These are phyloP conservation scores for Callyntrura guangdongensis DNA, from an alignment of 2,888 invertebrate genomes.

Conservation along the genomic window DNA sequence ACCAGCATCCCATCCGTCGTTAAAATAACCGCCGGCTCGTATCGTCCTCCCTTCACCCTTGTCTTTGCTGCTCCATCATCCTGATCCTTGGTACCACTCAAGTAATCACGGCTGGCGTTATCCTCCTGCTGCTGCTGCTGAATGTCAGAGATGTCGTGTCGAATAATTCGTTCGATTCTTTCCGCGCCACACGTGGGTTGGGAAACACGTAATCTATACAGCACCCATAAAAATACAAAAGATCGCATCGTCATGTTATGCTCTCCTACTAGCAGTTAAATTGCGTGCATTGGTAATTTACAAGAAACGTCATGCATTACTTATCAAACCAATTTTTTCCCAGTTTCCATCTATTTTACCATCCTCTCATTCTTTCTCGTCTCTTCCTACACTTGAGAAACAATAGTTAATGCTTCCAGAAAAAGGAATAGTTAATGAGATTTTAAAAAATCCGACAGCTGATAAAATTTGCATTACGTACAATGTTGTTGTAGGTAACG, in stretches of 20 bases:
- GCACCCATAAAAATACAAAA: neutral
- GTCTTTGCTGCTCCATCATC: slow-evolving; percentile 1
- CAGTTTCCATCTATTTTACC: too few species aligned
- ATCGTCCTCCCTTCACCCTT: slow-evolving; percentile 45
- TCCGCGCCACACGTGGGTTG: slow-evolving; percentile 81
- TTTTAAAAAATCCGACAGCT: slow-evolving; percentile 21
- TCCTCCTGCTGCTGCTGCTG: neutral
- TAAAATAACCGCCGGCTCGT: slow-evolving; percentile 79
- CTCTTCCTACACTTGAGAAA: neutral
- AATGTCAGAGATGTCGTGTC: slow-evolving; percentile 70
- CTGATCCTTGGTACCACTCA: neutral
- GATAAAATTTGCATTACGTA: neutral
- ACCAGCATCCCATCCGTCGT: slow-evolving; percentile 82
- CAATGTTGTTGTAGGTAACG: neutral
- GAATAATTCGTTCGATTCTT: slow-evolving; percentile 81
- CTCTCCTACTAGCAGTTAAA: neutral
- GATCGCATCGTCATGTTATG: too few species aligned
- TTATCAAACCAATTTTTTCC: neutral
- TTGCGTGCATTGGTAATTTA: neutral
- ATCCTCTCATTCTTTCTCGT: neutral
- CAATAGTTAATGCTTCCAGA: too few species aligned
- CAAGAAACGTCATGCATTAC: neutral
- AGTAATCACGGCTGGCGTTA: neutral
- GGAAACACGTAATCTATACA: slow-evolving; percentile 80
- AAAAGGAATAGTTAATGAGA: neutral